phyloP scores from a whole-genome alignment of 2,113 vertebrate species.

The Callopanchax toddi region DNA sequence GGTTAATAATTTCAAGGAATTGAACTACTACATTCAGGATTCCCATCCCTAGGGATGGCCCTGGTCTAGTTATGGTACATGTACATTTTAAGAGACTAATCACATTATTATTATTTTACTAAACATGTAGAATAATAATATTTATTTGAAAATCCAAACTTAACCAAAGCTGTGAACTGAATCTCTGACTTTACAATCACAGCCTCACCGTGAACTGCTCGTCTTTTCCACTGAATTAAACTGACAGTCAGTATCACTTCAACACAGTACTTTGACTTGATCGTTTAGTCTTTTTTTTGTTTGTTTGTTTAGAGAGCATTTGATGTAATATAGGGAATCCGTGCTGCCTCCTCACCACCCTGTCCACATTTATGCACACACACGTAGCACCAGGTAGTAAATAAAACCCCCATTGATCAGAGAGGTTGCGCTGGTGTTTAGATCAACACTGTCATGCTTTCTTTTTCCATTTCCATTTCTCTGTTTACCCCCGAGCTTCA shows the following conservation, averaged over 20 bases:
- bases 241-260: neutral
- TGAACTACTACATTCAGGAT: no score
- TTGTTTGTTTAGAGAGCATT: constrained; percentile 30
- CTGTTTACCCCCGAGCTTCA: neutral
- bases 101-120: no score
- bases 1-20: no score
- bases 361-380: constrained; percentile 32
- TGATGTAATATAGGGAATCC: constrained; percentile 35
- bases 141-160: neutral
- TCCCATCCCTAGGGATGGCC: no score
- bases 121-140: neutral
- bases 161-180: neutral
- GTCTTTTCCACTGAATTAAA: neutral
- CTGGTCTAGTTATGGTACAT: no score
- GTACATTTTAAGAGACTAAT: no score
- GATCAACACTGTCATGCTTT: constrained; percentile 27
- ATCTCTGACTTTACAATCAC: neutral
- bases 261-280: neutral
- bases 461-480: constrained; percentile 5
- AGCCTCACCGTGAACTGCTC: neutral
- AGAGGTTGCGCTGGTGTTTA: constrained; percentile 26
- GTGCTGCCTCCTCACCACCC: constrained; percentile 1
- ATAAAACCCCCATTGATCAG: constrained; percentile 49
- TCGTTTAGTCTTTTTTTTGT: neutral
- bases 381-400: constrained; percentile 25